A percentile compares a stretch with the other conserved stretches of the same genome.
Evolutionary conservation across 2,113 vertebrate species (phyloP).

Genomic region (Aramus guarauna): DNA sequence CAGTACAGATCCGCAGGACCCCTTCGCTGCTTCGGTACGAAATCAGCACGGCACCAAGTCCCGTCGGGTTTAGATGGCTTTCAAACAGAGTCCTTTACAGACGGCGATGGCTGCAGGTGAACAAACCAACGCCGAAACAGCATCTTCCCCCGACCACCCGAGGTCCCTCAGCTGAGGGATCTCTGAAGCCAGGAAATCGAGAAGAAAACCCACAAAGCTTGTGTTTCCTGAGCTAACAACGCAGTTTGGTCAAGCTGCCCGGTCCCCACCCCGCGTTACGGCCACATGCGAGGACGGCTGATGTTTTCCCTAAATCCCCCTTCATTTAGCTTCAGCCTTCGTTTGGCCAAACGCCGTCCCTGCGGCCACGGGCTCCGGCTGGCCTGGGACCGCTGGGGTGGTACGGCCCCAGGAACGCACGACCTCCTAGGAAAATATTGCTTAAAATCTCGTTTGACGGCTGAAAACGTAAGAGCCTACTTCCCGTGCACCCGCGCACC

Average conservation of each 20-base stretch:
- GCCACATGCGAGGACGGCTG: neutral
- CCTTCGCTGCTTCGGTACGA: neutral
- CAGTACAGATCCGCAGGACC: neutral
- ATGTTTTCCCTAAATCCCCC: neutral
- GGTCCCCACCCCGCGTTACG: accelerated
- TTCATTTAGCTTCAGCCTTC: neutral
- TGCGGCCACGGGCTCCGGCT: neutral
- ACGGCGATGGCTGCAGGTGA: accelerated
- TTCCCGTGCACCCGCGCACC: neutral
- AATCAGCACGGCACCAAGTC: too few relatives aligned
- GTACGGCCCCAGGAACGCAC: neutral
- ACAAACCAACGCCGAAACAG: neutral
- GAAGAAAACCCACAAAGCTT: neutral
- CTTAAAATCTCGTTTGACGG: accelerated
- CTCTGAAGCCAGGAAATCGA: neutral
- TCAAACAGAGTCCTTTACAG: neutral
- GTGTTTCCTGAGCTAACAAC: neutral
- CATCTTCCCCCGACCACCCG: neutral
- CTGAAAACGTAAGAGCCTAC: accelerated
- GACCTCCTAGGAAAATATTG: neutral
- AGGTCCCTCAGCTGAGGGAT: too few relatives aligned
- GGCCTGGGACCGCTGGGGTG: too few relatives aligned
- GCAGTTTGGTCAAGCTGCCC: neutral
- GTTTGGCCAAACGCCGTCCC: neutral
- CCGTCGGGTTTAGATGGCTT: neutral